A percentile compares a stretch with the other conserved stretches of the same genome.
Evolutionary conservation across 2,888 invertebrate genomes (phyloP).

Genomic region (Macrophya annulata): DNA sequence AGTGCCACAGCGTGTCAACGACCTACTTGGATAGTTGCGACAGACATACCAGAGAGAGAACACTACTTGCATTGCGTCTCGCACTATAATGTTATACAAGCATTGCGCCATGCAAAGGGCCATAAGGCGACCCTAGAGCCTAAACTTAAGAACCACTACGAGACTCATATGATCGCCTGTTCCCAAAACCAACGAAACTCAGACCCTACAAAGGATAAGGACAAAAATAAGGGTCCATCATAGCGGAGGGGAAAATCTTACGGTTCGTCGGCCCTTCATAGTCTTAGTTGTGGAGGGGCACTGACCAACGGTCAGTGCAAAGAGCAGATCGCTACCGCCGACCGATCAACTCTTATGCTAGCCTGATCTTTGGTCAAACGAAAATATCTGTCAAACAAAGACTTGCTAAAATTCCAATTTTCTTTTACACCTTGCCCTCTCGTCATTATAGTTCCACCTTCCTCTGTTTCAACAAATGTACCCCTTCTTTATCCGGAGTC

Average conservation of each 20-base stretch:
- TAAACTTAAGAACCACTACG: conserved; percentile 38
- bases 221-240: conserved; percentile 65
- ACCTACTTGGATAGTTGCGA: conserved; percentile 9
- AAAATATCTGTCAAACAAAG: conserved; percentile 72
- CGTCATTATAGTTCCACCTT: neutral
- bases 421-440: neutral
- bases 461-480: neutral
- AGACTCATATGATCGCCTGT: conserved; percentile 70
- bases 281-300: conserved; percentile 38
- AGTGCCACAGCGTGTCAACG: conserved; percentile 22
- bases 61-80: neutral
- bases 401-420: conserved; percentile 46
- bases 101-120: conserved; percentile 51
- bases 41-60: neutral
- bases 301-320: conserved; percentile 61
- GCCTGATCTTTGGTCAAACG: conserved; percentile 74
- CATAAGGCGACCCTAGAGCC: conserved; percentile 36
- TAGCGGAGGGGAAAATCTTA: conserved; percentile 33
- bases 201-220: conserved; percentile 69
- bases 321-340: conserved; percentile 40
- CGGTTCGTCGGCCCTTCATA: conserved; percentile 10
- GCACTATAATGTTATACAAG: neutral
- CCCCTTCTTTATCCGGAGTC: neutral
- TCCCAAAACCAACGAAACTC: conserved; percentile 72
- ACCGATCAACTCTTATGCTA: conserved; percentile 62